phyloP scores from a whole-genome alignment of 1,140 invertebrate species.

The Anthonomus grandis region DNA sequence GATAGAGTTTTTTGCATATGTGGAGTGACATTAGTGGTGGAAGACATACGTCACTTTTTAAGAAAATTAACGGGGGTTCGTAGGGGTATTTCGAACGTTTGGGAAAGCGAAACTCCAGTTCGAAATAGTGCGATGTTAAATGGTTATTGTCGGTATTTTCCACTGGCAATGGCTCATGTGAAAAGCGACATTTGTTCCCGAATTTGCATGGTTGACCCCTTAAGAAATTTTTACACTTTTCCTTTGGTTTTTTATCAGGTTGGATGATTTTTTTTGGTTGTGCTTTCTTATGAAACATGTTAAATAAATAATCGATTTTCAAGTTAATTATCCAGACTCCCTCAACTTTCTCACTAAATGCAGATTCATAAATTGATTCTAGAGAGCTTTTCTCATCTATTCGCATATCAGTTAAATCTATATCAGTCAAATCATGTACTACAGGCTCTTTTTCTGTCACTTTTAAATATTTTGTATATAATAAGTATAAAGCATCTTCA shows the following conservation, averaged over 20 bases:
- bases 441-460: constrained; percentile 43
- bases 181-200: constrained; percentile 67
- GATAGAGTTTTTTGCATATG: constrained; percentile 60
- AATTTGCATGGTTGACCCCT: constrained; percentile 65
- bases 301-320: constrained; percentile 63
- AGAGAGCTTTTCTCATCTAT: constrained; percentile 67
- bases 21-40: constrained; percentile 60
- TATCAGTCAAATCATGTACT: constrained; percentile 47
- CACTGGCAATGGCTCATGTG: constrained; percentile 56
- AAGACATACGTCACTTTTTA: constrained; percentile 58
- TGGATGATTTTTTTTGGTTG: constrained; percentile 26
- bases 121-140: constrained; percentile 51
- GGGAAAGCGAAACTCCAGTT: constrained; percentile 71
- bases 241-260: constrained; percentile 55
- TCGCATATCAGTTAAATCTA: constrained; percentile 60
- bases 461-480: constrained; percentile 67
- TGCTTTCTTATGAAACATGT: constrained; percentile 56
- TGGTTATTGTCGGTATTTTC: constrained; percentile 44
- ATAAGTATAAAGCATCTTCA: constrained; percentile 63
- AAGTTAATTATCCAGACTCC: constrained; percentile 67
- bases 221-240: constrained; percentile 65
- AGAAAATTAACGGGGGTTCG: constrained; percentile 64
- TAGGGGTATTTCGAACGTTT: constrained; percentile 66
- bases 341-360: constrained; percentile 62
- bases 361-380: constrained; percentile 69